Percentiles rank a stretch among this genome's conserved stretches.
phyloP scores from a whole-genome alignment of 2,113 vertebrate species.

The Dissostichus mawsoni region DNA sequence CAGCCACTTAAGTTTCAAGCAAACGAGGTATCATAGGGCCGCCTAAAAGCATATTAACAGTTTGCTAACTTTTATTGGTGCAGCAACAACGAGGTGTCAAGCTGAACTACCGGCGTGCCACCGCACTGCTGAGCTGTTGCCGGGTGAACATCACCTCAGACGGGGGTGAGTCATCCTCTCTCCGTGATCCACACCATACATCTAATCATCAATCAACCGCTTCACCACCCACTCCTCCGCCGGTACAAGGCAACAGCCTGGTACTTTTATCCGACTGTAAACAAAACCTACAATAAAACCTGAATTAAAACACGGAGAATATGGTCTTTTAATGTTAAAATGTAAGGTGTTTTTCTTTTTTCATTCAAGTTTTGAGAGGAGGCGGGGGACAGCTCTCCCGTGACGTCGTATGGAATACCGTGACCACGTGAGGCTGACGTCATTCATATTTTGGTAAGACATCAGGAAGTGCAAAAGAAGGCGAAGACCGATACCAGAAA shows the following conservation, averaged over 20 bases:
- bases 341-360: slow-evolving; percentile 6
- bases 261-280: not conserved
- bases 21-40: not conserved
- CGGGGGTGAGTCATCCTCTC: slow-evolving; percentile 82
- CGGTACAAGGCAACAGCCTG: not conserved
- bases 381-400: not conserved
- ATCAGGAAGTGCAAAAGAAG: slow-evolving; percentile 79
- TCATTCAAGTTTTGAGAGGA: slow-evolving; percentile 44
- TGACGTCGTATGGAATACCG: slow-evolving; percentile 70
- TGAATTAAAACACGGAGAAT: not conserved
- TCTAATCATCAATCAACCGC: slow-evolving; percentile 74
- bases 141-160: slow-evolving; percentile 78
- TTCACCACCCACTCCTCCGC: slow-evolving; percentile 58
- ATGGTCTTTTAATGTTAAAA: not conserved
- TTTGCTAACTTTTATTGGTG: slow-evolving; percentile 58
- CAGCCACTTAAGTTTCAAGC: slow-evolving; percentile 38
- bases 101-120: slow-evolving; percentile 61
- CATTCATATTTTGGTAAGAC: slow-evolving; percentile 70
- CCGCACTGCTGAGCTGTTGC: slow-evolving; percentile 78
- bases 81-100: slow-evolving; percentile 33
- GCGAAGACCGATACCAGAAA: slow-evolving; percentile 51
- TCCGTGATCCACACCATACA: slow-evolving; percentile 73
- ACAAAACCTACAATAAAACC: accelerated
- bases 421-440: slow-evolving; percentile 78
- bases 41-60: not conserved